Conservation (phyloP, 2,888 invertebrate species). For the Cryptops parisi region DNA sequence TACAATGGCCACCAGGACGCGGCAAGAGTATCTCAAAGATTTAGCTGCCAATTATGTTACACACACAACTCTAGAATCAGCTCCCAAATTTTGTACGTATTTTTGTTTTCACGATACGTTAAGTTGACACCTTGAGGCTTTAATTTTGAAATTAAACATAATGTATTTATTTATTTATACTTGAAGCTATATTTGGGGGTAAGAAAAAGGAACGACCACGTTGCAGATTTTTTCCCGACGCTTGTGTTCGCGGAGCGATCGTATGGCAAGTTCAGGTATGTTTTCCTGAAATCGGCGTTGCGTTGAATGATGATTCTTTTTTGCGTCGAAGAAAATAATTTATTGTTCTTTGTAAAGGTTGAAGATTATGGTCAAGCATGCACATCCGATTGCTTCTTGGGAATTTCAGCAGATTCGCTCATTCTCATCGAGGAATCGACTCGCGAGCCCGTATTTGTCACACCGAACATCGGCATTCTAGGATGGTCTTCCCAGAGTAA, state of each 20-base stretch:
- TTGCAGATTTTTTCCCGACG: constrained; percentile 56
- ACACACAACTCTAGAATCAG: constrained; percentile 62
- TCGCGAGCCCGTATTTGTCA: constrained; percentile 67
- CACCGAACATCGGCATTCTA: constrained; percentile 67
- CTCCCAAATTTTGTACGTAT: constrained; percentile 70
- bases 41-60: constrained; percentile 70
- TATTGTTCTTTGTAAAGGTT: constrained; percentile 22
- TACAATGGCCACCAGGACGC: constrained; percentile 88
- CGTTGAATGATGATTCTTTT: too few relatives aligned
- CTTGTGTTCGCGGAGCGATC: constrained; percentile 54
- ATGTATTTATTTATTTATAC: constrained; percentile 29
- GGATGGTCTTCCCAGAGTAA: constrained; percentile 49
- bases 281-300: too few relatives aligned
- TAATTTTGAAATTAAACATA: background rate
- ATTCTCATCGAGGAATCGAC: constrained; percentile 72
- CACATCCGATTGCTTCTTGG: constrained; percentile 59
- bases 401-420: constrained; percentile 71
- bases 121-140: background rate
- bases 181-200: constrained; percentile 53
- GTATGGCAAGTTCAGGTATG: constrained; percentile 60
- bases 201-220: constrained; percentile 62
- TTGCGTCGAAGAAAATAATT: too few relatives aligned
- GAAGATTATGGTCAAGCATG: constrained; percentile 30
- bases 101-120: background rate
- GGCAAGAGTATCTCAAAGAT: constrained; percentile 91